Evolutionary conservation across 2,888 invertebrate species (phyloP), one percentile per base, ranked within the genome.

Genomic region (Brassicogethes aeneus): DNA sequence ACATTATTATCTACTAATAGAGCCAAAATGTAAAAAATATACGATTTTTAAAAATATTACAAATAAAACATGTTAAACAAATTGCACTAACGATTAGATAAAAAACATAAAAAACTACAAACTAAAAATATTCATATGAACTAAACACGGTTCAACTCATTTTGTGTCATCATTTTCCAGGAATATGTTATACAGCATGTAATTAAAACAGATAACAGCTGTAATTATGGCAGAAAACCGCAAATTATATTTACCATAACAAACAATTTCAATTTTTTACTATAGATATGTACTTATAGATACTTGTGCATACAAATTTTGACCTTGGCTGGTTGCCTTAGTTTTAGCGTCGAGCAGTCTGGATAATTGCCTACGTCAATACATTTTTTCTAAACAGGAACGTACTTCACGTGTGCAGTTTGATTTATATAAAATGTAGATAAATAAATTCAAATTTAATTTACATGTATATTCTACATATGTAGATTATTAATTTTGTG

Each of bases 291-390:
- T n/a, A n/a, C n/a, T n/a, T n/a, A n/a, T n/a, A n/a, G n/a, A n/a
- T n/a, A n/a, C n/a, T n/a, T n/a, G n/a, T n/a, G n/a, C n/a, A n/a
- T n/a, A n/a, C 10, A 23, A 23, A 23, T 7, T 23, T 23, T 23
- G 10, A 23, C 23, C 23, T 23, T 23, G 23, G 23, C 23, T 23
- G 5, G 23, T 23, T 23, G 23, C 23, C 10, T 23, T 23, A 23
- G 23, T 23, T 23, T 23, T 23, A 47, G 48, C 48, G 49, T 45
- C 51, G 40, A 42, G 51, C 51, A 47, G 51, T 51, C 51, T 51
- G 38, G 44, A 31, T 42, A 37, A 30, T 16, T 30, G 36, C 15
- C 39, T 43, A 45, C 51, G 47, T 51, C 45, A 47, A 44, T 39
- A 33, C 43, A 45, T 45, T 48, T 48, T 47, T 47, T 37, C 43